phyloP scores from a whole-genome alignment of 2,797 vertebrate species.

The Euthynnus affinis region DNA sequence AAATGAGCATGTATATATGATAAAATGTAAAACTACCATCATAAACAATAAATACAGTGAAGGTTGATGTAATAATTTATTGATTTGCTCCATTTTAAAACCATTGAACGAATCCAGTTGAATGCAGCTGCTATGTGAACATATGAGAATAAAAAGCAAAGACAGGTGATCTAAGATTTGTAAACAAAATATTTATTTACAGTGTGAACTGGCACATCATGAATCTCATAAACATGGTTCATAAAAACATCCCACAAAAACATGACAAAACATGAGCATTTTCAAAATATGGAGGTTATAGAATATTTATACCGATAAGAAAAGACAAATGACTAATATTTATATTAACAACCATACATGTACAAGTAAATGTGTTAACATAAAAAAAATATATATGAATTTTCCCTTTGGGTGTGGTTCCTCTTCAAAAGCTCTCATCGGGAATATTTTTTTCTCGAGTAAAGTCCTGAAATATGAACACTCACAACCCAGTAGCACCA shows the following conservation, averaged over 20 bases:
- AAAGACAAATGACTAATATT: constrained; percentile 17
- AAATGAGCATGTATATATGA: neutral
- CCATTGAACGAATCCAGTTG: neutral
- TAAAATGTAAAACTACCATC: neutral
- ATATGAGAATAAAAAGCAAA: constrained; percentile 21
- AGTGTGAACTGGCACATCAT: constrained; percentile 35
- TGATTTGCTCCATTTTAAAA: neutral
- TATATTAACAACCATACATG: constrained; percentile 28
- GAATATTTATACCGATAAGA: constrained; percentile 3
- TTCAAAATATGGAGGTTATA: constrained; percentile 21
- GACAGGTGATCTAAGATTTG: constrained; percentile 33
- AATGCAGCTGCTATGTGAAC: neutral
- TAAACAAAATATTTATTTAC: constrained; percentile 82
- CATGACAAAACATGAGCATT: neutral
- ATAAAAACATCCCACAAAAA: constrained; percentile 35
- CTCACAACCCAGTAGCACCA: constrained; percentile 39
- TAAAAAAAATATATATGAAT: constrained; percentile 10
- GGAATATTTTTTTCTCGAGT: constrained; percentile 11
- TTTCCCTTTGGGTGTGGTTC: constrained; percentile 49
- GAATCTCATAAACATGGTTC: constrained; percentile 39
- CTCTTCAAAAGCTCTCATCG: constrained; percentile 23
- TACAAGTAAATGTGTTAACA: constrained; percentile 15
- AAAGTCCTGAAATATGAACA: constrained; percentile 25
- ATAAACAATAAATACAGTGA: neutral
- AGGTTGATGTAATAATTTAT: neutral